A percentile compares a stretch with the other conserved stretches of the same genome.
These are phyloP conservation scores for Elephantulus edwardii DNA, from an alignment of 2,113 vertebrate species.

Conservation along the genomic window DNA sequence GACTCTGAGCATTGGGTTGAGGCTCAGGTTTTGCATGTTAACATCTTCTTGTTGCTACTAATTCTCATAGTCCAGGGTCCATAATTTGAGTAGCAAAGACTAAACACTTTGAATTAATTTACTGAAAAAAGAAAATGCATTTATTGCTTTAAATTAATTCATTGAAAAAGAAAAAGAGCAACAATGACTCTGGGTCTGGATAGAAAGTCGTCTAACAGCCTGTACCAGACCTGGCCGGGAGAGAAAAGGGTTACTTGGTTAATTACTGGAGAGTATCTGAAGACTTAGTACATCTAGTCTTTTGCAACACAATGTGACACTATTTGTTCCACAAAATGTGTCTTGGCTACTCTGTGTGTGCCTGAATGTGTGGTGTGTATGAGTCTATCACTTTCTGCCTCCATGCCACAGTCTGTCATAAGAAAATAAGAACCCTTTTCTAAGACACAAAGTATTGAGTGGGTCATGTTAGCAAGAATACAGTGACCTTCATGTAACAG, in stretches of 20 bases:
- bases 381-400: slow-evolving; percentile 51
- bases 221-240: not conserved
- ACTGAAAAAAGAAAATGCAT: slow-evolving; percentile 41
- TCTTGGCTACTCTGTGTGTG: not conserved
- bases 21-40: not conserved
- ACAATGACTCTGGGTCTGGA: not conserved
- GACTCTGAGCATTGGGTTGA: not conserved
- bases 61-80: too few relatives aligned
- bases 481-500: slow-evolving; percentile 83
- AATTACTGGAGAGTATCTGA: slow-evolving; percentile 20
- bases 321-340: slow-evolving; percentile 58
- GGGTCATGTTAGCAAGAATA: slow-evolving; percentile 80
- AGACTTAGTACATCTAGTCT: slow-evolving; percentile 25
- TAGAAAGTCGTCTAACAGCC: not conserved
- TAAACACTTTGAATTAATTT: slow-evolving; percentile 18
- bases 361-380: not conserved
- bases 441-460: slow-evolving; percentile 60
- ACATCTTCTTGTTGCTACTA: not conserved
- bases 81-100: not conserved
- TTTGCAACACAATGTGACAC: not conserved
- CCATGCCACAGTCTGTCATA: slow-evolving; percentile 24
- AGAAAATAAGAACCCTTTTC: slow-evolving; percentile 37
- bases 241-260: slow-evolving; percentile 11
- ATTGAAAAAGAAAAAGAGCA: slow-evolving; percentile 39
- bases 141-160: slow-evolving; percentile 33